phyloP scores from a whole-genome alignment of 1,140 invertebrate genomes.

The Sycobia sp. region DNA sequence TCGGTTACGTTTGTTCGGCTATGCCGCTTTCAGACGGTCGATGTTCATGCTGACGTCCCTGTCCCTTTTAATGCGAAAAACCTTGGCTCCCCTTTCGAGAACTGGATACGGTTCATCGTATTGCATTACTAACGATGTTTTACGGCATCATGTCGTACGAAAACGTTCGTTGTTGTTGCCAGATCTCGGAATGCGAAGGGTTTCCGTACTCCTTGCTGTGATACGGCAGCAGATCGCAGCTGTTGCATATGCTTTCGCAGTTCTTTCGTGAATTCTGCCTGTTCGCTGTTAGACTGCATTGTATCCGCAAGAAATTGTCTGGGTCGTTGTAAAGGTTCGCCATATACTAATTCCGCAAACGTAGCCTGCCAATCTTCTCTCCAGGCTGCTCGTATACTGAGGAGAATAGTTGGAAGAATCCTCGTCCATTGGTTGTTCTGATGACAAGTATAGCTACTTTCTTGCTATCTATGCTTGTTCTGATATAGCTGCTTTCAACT shows the following conservation, averaged over 20 bases:
- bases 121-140: background rate
- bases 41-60: no score
- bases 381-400: background rate
- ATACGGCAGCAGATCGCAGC: no score
- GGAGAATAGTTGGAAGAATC: background rate
- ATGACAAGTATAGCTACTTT: no score
- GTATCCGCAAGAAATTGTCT: no score
- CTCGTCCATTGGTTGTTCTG: background rate
- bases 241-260: background rate
- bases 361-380: background rate
- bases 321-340: no score
- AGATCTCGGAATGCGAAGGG: background rate
- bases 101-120: no score
- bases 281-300: background rate
- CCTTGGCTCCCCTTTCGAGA: no score
- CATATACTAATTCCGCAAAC: background rate
- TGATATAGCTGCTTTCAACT: constrained; percentile 48
- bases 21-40: no score
- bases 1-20: no score
- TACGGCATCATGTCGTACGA: background rate
- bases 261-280: background rate
- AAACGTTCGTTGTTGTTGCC: background rate
- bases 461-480: no score
- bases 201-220: no score
- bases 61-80: no score